Evolutionary conservation across 2,888 invertebrate genomes (phyloP), one percentile per base, ranked within the genome.

Genomic region (Acholoe squamosa): DNA sequence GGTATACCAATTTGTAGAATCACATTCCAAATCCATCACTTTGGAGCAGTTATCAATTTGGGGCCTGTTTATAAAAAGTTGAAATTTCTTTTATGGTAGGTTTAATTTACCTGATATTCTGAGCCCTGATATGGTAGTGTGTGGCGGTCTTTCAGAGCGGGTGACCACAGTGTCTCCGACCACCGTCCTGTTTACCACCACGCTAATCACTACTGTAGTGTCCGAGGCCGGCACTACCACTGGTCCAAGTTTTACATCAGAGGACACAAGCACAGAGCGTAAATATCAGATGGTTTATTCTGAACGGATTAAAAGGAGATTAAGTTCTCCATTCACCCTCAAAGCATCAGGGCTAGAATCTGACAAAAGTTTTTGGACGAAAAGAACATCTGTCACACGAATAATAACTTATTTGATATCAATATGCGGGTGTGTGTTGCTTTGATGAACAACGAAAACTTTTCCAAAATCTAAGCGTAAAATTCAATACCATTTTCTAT

Each of bases 111-210:
- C n/a, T n/a, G n/a, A n/a, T n/a, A n/a, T n/a, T n/a, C 43, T 43
- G 43, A 43, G 43, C 43, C n/a, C 19, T 61, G 3, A 61, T 14
- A 7, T n/a, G 61, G 61, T 3, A 61, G 61, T n/a, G n/a, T 61
- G 14, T 61, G 61, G n/a, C n/a, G n/a, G n/a, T n/a, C 61, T 61
- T 61, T 61, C 61, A 61, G 61, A 61, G 61, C 19, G 61, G 61
- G 19, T 61, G 61, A n/a, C n/a, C 61, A 61, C 61, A n/a, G 61
- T 12, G 61, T n/a, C 61, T 61, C 61, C 61, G 19, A 61, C 61
- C 61, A 61, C 61, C 19, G 14, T 43, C 10, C 5, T 10, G 43
- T 43, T 43, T 43, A 10, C 43, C 3, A 43, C 19, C 61, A 61
- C 61, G 22, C 61, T 61, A 3, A 61, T 19, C 61, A 61, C 61